A percentile compares a stretch with the other conserved stretches of the same genome.
These are phyloP conservation scores for Formica aserva DNA, from an alignment of 2,888 invertebrate species.

Conservation along the genomic window DNA sequence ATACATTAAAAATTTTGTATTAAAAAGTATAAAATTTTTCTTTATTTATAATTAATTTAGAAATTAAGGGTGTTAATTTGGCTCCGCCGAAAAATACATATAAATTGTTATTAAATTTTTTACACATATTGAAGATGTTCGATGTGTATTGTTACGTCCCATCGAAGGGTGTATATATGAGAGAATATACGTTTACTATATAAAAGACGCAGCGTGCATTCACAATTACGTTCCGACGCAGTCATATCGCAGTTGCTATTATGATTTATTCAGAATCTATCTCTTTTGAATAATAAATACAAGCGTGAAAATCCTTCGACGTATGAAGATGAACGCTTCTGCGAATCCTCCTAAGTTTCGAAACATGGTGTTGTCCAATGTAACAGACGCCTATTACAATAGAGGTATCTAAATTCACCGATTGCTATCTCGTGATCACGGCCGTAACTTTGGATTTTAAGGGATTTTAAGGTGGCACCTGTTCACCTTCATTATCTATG, in stretches of 20 bases:
- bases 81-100: background rate
- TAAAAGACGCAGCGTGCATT: slow-evolving; percentile 63
- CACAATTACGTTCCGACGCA: slow-evolving; percentile 66
- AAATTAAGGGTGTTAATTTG: background rate
- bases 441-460: slow-evolving; percentile 56
- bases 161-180: background rate
- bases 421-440: slow-evolving; percentile 67
- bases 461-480: slow-evolving; percentile 61
- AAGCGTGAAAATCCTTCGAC: slow-evolving; percentile 58
- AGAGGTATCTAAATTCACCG: slow-evolving; percentile 60
- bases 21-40: background rate
- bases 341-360: slow-evolving; percentile 15
- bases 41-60: background rate
- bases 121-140: background rate
- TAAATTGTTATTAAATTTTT: background rate
- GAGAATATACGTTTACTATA: slow-evolving; percentile 28
- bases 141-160: background rate
- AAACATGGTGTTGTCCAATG: slow-evolving; percentile 53
- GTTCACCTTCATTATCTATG: slow-evolving; percentile 49
- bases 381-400: slow-evolving; percentile 3
- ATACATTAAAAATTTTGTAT: background rate
- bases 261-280: slow-evolving; percentile 74
- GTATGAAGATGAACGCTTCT: slow-evolving; percentile 35
- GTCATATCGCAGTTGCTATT: slow-evolving; percentile 74
- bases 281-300: slow-evolving; percentile 71